Evolutionary conservation across 2,888 invertebrate species (phyloP).

Genomic region (Frankliniella intonsa): DNA sequence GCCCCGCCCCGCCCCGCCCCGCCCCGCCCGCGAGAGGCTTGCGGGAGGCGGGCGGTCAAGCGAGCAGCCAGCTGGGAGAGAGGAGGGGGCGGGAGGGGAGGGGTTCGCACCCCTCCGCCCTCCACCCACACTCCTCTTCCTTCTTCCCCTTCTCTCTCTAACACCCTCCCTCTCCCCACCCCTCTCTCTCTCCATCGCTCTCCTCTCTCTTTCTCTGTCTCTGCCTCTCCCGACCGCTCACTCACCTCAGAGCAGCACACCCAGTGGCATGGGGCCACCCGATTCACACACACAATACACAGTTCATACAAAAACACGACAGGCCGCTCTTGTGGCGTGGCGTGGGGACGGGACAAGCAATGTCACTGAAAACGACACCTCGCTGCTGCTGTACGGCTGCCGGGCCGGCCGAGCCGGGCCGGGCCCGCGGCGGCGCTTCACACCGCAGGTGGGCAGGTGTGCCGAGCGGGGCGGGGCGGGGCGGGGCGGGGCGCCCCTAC

Average conservation of each 20-base stretch:
- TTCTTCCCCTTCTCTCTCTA: background rate
- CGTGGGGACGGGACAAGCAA: too few relatives aligned
- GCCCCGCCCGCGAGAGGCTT: conserved; percentile 33
- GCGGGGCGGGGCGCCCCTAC: too few relatives aligned
- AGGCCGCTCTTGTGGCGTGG: too few relatives aligned
- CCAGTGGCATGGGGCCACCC: too few relatives aligned
- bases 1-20: conserved; percentile 45
- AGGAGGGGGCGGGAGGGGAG: background rate
- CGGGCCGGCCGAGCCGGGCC: too few relatives aligned
- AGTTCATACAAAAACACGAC: too few relatives aligned
- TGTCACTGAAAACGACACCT: too few relatives aligned
- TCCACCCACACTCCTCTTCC: background rate
- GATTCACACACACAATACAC: too few relatives aligned
- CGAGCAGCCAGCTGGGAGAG: background rate
- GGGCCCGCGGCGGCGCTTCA: too few relatives aligned
- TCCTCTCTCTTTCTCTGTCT: conserved; percentile 34
- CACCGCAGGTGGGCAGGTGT: too few relatives aligned
- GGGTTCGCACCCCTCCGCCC: background rate
- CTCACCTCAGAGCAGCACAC: conserved; percentile 28
- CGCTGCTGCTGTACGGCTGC: too few relatives aligned
- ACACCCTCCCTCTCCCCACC: background rate
- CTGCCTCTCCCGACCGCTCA: conserved; percentile 30
- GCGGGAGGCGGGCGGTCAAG: conserved; percentile 4
- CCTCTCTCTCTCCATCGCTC: background rate
- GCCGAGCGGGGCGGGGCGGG: too few relatives aligned